These are phyloP conservation scores for Allophyes oxyacanthae DNA, from an alignment of 2,888 invertebrate species.

Conservation along the genomic window DNA sequence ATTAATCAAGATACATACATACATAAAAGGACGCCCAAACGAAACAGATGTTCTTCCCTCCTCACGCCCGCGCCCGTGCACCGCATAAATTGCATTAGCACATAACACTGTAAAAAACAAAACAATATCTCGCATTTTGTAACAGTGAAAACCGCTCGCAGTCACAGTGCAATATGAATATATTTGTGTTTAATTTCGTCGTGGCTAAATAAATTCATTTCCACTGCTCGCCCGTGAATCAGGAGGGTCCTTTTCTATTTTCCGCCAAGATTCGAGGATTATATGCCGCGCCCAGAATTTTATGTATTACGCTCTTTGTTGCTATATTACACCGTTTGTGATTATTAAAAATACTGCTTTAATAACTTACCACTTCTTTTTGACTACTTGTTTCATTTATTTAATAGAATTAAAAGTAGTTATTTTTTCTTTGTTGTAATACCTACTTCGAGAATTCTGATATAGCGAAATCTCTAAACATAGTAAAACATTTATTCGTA, in stretches of 20 bases:
- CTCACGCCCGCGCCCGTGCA: too few relatives aligned
- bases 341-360: conserved; percentile 58
- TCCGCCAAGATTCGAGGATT: conserved; percentile 72
- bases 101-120: too few relatives aligned
- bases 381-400: background rate
- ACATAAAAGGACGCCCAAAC: too few relatives aligned
- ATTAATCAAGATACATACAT: too few relatives aligned
- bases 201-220: conserved; percentile 76
- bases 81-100: too few relatives aligned
- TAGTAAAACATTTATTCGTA: too few relatives aligned
- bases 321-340: conserved; percentile 56
- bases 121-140: conserved; percentile 4
- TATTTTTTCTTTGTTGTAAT: background rate
- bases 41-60: too few relatives aligned
- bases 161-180: conserved; percentile 59
- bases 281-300: conserved; percentile 63
- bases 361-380: conserved; percentile 39
- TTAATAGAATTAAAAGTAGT: conserved; percentile 1
- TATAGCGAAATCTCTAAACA: too few relatives aligned
- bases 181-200: conserved; percentile 73
- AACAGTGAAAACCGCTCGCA: conserved; percentile 32
- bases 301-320: conserved; percentile 69
- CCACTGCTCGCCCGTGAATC: conserved; percentile 69
- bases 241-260: conserved; percentile 74
- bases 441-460: too few relatives aligned